Evolutionary conservation across 2,113 vertebrate genomes (phyloP).

Genomic region (Scatophagus argus): DNA sequence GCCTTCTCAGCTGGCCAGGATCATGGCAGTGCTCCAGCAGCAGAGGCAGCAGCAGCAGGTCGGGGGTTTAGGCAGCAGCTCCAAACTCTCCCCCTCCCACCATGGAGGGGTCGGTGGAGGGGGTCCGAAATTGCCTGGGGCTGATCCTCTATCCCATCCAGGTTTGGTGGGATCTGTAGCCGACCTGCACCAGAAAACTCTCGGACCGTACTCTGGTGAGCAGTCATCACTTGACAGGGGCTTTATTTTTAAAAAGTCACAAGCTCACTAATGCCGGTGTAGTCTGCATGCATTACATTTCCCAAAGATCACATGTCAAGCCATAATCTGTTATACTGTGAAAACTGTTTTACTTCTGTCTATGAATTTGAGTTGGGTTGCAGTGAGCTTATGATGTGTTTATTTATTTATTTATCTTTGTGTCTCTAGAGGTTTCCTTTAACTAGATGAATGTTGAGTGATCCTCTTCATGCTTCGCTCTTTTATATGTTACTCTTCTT

Average conservation of each 20-base stretch:
- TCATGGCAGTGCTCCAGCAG: slow-evolving; percentile 92
- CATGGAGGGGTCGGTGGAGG: slow-evolving; percentile 85
- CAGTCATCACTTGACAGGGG: neutral
- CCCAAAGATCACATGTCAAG: neutral
- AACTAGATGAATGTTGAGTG: neutral
- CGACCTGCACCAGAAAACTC: slow-evolving; percentile 94
- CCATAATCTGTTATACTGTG: neutral
- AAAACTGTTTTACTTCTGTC: neutral
- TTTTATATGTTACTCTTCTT: slow-evolving; percentile 9
- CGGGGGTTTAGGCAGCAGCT: slow-evolving; percentile 84
- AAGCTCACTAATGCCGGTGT: neutral
- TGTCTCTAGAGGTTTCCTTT: neutral
- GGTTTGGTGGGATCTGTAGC: slow-evolving; percentile 90
- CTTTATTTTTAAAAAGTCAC: neutral
- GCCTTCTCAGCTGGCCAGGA: slow-evolving; percentile 88
- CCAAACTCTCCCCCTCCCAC: slow-evolving; percentile 98
- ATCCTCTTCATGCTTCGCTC: neutral
- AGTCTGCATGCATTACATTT: neutral
- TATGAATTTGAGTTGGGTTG: neutral
- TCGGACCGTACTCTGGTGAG: slow-evolving; percentile 92
- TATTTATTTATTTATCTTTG: neutral
- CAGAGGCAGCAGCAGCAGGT: slow-evolving; percentile 85
- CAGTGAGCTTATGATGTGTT: no score
- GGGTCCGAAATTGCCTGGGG: slow-evolving; percentile 90
- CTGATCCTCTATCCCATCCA: slow-evolving; percentile 89